Evolutionary conservation across 1,140 invertebrate genomes (phyloP).

Genomic region (Phymastichus coffea): DNA sequence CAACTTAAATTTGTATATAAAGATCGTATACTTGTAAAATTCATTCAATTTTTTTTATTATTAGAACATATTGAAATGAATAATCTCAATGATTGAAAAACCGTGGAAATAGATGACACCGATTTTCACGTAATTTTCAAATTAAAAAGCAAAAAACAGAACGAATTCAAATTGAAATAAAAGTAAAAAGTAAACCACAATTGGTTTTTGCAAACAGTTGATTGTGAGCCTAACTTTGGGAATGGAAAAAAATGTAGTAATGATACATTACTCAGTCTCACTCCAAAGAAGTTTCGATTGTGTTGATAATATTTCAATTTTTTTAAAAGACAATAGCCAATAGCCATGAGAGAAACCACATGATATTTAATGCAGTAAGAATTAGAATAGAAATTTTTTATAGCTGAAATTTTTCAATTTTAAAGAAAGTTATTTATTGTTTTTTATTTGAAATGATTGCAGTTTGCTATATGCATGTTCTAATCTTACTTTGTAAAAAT

Average conservation of each 20-base stretch:
- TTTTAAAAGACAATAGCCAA: background rate
- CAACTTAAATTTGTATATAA: too few species aligned
- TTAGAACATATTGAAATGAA: too few species aligned
- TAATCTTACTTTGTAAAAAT: conserved; percentile 25
- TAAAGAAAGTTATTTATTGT: conserved; percentile 18
- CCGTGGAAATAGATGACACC: too few species aligned
- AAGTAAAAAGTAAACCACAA: too few species aligned
- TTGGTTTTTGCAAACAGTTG: conserved; percentile 10
- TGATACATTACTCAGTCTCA: conserved; percentile 9
- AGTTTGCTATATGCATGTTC: conserved; percentile 9
- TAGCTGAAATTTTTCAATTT: background rate
- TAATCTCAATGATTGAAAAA: too few species aligned
- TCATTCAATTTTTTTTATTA: too few species aligned
- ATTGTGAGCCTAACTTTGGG: background rate
- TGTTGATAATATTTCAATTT: background rate
- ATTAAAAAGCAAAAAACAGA: too few species aligned
- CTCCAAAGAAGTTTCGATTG: conserved; percentile 17
- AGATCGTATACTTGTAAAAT: too few species aligned
- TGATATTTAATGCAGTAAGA: conserved; percentile 6
- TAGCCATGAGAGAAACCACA: conserved; percentile 2
- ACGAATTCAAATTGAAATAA: too few species aligned
- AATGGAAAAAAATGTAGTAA: background rate
- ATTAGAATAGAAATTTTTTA: background rate
- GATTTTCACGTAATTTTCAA: too few species aligned
- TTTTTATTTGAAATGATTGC: conserved; percentile 11